Percentiles rank a stretch among this genome's conserved stretches.
These are phyloP conservation scores for Drosophila pseudoananassae DNA, from an alignment of 1,140 invertebrate genomes.

Conservation along the genomic window DNA sequence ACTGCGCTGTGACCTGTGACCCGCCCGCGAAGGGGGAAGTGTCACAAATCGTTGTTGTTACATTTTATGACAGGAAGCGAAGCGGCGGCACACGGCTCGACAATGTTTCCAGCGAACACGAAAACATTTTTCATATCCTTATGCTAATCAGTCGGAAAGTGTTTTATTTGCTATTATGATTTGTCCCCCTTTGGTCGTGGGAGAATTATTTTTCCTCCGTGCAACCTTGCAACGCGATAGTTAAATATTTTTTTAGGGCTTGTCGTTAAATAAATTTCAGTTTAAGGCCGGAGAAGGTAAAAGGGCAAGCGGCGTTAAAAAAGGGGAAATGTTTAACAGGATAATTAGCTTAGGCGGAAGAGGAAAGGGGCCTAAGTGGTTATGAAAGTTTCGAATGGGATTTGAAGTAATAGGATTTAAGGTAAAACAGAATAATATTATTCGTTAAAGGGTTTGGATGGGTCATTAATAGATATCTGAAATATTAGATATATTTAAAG, in stretches of 20 bases:
- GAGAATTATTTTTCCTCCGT: conserved; percentile 23
- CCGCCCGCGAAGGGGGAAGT: conserved; percentile 4
- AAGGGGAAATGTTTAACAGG: conserved; percentile 40
- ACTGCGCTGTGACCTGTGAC: conserved; percentile 31
- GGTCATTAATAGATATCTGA: no score
- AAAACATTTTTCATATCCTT: conserved; percentile 67
- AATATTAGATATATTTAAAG: no score
- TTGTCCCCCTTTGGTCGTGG: conserved; percentile 26
- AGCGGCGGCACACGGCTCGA: conserved; percentile 35
- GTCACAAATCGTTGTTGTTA: conserved; percentile 42
- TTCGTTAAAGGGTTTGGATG: no score
- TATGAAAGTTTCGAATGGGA: conserved; percentile 28
- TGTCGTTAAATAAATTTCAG: neutral
- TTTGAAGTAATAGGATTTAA: neutral
- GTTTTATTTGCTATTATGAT: conserved; percentile 41
- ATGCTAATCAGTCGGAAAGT: conserved; percentile 62
- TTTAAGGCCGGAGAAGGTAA: neutral
- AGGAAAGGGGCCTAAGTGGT: conserved; percentile 20
- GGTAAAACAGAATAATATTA: no score
- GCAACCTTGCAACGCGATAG: conserved; percentile 37
- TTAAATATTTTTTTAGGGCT: conserved; percentile 45
- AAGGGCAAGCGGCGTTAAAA: conserved; percentile 44
- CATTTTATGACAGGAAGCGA: conserved; percentile 72
- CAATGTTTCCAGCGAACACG: conserved; percentile 50
- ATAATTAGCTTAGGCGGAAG: conserved; percentile 30